These are phyloP conservation scores for Hydrochoerus hydrochaeris DNA, from an alignment of 2,113 vertebrate species.

Conservation along the genomic window DNA sequence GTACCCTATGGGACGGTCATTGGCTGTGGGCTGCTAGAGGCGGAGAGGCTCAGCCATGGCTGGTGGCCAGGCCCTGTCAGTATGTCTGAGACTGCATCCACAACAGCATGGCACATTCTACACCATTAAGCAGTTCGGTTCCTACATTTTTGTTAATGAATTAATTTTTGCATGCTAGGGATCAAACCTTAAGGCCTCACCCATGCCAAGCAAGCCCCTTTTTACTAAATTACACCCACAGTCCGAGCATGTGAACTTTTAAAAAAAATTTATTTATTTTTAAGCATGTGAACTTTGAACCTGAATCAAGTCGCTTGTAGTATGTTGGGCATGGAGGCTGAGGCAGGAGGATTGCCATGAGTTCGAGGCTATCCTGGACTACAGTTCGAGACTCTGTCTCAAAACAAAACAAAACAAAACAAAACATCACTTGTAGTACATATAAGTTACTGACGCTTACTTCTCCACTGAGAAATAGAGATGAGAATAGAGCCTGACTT, in stretches of 20 bases:
- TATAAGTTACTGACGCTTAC: not conserved
- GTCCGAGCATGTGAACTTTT: not conserved
- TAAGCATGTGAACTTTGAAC: not conserved
- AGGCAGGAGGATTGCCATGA: too few relatives aligned
- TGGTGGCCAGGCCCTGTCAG: not conserved
- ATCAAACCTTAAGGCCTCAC: not conserved
- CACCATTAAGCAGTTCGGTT: not conserved
- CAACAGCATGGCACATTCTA: not conserved
- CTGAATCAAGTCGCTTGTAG: not conserved
- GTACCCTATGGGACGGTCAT: not conserved
- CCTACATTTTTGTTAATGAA: not conserved
- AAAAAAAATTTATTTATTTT: too few relatives aligned
- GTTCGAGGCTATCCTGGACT: not conserved
- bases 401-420: not conserved
- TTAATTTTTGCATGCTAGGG: not conserved
- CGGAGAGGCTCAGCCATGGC: not conserved
- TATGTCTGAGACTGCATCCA: too few relatives aligned
- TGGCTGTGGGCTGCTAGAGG: not conserved
- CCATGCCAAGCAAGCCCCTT: not conserved
- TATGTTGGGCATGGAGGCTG: too few relatives aligned
- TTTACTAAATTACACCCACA: too few relatives aligned
- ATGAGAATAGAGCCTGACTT: not conserved
- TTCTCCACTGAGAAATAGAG: not conserved
- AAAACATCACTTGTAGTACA: rapidly evolving
- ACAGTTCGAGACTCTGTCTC: not conserved